A percentile compares a stretch with the other conserved stretches of the same genome.
phyloP scores from a whole-genome alignment of 2,797 vertebrate genomes.

The Hippoglossus hippoglossus region DNA sequence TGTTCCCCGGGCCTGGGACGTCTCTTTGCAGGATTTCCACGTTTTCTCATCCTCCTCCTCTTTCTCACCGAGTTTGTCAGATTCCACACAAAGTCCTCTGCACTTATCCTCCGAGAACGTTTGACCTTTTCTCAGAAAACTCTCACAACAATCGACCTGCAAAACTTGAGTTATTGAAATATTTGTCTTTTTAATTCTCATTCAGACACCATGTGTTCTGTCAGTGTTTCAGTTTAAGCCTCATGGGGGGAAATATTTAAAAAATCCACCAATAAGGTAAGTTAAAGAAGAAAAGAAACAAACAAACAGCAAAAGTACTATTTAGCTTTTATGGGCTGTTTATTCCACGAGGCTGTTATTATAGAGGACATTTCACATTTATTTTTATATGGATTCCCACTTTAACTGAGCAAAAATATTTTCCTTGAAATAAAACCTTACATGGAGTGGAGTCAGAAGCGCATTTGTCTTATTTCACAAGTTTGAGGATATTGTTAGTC shows the following conservation, averaged over 20 bases:
- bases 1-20: slow-evolving; percentile 89
- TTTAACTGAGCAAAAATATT: slow-evolving; percentile 88
- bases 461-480: slow-evolving; percentile 46
- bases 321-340: slow-evolving; percentile 70
- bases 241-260: slow-evolving; percentile 59
- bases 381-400: slow-evolving; percentile 93
- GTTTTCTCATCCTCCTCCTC: slow-evolving; percentile 93
- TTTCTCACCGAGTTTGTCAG: slow-evolving; percentile 93
- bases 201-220: slow-evolving; percentile 38
- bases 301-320: slow-evolving; percentile 65
- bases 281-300: slow-evolving; percentile 70
- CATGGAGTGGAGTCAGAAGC: slow-evolving; percentile 83
- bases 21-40: slow-evolving; percentile 93
- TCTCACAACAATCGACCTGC: slow-evolving; percentile 94
- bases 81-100: slow-evolving; percentile 91
- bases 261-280: slow-evolving; percentile 73
- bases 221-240: slow-evolving; percentile 77
- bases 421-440: slow-evolving; percentile 95
- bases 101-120: slow-evolving; percentile 91
- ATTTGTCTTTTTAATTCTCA: slow-evolving; percentile 21
- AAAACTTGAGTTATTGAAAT: slow-evolving; percentile 92
- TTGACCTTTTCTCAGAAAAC: slow-evolving; percentile 98
- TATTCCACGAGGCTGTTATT: slow-evolving; percentile 79
- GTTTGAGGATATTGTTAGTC: slow-evolving; percentile 32
- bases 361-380: slow-evolving; percentile 82